Evolutionary conservation across 2,888 invertebrate species (phyloP), one percentile per base, ranked within the genome.

Genomic region (Mesorhabditis belari): DNA sequence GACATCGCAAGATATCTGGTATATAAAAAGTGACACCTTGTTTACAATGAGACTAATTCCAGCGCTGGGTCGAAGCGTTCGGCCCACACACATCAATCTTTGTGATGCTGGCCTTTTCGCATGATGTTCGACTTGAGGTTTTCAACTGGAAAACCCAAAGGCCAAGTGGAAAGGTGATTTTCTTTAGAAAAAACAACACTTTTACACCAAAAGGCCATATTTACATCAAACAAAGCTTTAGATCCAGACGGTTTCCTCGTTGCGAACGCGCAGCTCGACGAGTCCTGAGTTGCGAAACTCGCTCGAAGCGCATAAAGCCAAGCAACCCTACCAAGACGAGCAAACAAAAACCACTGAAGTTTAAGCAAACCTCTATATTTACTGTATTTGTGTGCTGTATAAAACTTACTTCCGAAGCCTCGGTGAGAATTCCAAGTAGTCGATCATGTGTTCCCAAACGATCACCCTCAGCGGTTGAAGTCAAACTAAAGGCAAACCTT

Each of bases 371-470:
- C n/a, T n/a, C n/a, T n/a, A n/a, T n/a, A n/a, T n/a, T n/a, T n/a
- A n/a, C n/a, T n/a, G n/a, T n/a, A n/a, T n/a, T n/a, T n/a, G n/a
- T n/a, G n/a, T n/a, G n/a, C n/a, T n/a, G n/a, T n/a, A 35, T 17
- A 60, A 56, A 2, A 53, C 62, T 26, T 57, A 80, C 81, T 70
- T 86, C 85, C 17, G 67, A 81, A 1, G 91, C 87, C 72, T 95
- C 87, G 66, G 87, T 87, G 57, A 96, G 81, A 67, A 93, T 87
- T 0, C 93, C 93, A 60, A 87, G 82, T 65, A 93, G 86, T 27
- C 95, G 85, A 74, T 87, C 87, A 53, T 85, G 83, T 0, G 95
- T 95, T 12, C 85, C 86, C 61, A 85, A 89, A 84, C 72, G 84
- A 79, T 56, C 83, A 80, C 21, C 82, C 12, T 80, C 76, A n/a